Evolutionary conservation across 2,888 invertebrate genomes (phyloP), one percentile per base, ranked within the genome.

Genomic region (Epinotia demarniana): DNA sequence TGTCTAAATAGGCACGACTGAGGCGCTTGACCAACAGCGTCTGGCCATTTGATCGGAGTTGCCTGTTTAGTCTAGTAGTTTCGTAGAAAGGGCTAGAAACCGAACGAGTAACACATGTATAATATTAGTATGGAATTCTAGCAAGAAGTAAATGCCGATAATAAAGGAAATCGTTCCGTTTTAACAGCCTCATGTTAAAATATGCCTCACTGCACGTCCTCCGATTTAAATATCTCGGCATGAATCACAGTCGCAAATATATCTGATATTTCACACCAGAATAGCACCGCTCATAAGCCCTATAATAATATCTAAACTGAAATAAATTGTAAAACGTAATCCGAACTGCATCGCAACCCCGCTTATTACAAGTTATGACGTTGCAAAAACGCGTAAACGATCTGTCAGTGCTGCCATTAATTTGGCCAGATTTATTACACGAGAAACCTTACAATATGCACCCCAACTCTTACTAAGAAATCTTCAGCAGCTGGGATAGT

Each of bases 391-490:
- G 80, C 85, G 85, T 92, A 92, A 93, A 90, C 92, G 93, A 90
- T 92, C 91, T 89, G 93, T 91, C 92, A 87, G 91, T 83, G 80
- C 85, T 83, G 87, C 81, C 90, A 92, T 92, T 93, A 92, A 93
- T 93, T 91, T 89, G 85, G 77, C 84, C 90, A 86, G 92, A 93
- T 92, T 93, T 92, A 92, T 93, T 92, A 90, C 86, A 82, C 80
- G 73, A 73, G 83, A 88, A 60, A 84, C 84, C 86, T 86, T 82
- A 87, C 87, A 87, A 84, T 85, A 84, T 83, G 84, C 84, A 84
- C 81, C 81, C 81, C 18, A 46, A 57, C 43, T 11, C 57, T 23
- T 33, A 69, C 46, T 58, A 12, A n/a, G 39, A 64, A 53, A 63
- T 49, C 12, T 70, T 70, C 70, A 75, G 39, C 73, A 12, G 23